Conservation (phyloP, 2,113 vertebrate genomes). For the Hyaena hyaena region DNA sequence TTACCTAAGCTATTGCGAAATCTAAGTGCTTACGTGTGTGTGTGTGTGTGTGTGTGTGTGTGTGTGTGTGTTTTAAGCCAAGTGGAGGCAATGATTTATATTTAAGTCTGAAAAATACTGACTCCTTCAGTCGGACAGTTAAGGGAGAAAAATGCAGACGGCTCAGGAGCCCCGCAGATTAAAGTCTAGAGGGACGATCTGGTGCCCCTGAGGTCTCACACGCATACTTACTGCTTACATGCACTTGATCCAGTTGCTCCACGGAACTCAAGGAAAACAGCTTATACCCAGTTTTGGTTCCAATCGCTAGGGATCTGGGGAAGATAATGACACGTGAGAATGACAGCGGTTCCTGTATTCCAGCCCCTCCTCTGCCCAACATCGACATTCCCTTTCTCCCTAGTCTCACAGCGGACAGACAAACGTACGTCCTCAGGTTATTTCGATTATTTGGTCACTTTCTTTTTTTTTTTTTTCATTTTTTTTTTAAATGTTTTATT, state of each 20-base stretch:
- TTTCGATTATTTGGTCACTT: neutral
- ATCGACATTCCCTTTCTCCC: neutral
- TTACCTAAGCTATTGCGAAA: neutral
- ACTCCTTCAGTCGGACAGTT: neutral
- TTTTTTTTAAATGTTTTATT: no score
- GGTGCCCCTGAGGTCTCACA: neutral
- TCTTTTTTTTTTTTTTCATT: neutral
- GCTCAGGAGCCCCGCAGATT: neutral
- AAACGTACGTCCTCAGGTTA: neutral
- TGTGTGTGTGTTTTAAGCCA: neutral
- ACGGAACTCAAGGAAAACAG: constrained; percentile 96
- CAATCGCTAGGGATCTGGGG: constrained; percentile 94
- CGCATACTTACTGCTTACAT: constrained; percentile 93
- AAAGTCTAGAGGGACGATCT: neutral
- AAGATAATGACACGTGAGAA: constrained; percentile 43
- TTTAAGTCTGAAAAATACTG: neutral
- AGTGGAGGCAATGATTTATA: neutral
- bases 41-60: neutral
- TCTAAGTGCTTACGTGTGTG: neutral
- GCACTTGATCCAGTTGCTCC: constrained; percentile 96
- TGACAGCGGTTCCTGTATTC: neutral
- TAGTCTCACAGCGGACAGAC: neutral
- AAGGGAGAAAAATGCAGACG: neutral
- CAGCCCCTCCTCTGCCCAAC: neutral
- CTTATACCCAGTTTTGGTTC: constrained; percentile 93